Percentiles rank a stretch among this genome's conserved stretches.
Conservation (phyloP, 2,888 invertebrate genomes). For the Perizoma flavofasciatum region DNA sequence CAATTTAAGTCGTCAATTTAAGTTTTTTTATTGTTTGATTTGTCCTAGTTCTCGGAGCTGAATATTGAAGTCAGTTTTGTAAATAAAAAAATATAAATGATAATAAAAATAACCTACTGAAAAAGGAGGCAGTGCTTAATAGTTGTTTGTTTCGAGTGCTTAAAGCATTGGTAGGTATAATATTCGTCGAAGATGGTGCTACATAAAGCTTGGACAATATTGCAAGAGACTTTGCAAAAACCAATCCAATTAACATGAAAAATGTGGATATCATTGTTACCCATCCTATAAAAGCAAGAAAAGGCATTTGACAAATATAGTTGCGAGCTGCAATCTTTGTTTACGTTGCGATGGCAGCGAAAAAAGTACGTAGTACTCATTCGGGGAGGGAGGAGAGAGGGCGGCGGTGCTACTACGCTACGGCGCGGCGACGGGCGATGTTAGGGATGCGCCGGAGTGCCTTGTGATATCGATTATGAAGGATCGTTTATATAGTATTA, state of each 20-base stretch:
- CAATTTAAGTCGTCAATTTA: too few species aligned
- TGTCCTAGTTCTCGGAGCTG: too few species aligned
- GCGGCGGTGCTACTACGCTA: conserved; percentile 64
- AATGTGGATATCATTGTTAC: conserved; percentile 20
- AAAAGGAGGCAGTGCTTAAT: too few species aligned
- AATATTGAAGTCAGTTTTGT: too few species aligned
- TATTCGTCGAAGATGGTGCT: too few species aligned
- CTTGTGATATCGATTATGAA: conserved; percentile 14
- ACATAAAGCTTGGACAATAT: neutral
- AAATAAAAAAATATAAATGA: too few species aligned
- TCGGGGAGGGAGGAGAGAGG: conserved; percentile 46
- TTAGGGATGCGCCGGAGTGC: conserved; percentile 25
- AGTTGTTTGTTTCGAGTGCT: too few species aligned
- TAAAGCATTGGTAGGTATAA: too few species aligned
- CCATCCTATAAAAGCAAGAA: conserved; percentile 15
- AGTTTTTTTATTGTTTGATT: too few species aligned
- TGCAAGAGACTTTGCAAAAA: conserved; percentile 7
- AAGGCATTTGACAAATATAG: conserved; percentile 31
- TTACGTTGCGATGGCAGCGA: conserved; percentile 46
- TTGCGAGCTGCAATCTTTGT: conserved; percentile 37
- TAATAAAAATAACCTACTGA: too few species aligned
- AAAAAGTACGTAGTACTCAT: conserved; percentile 72
- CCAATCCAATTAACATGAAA: conserved; percentile 17
- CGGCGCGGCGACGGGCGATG: conserved; percentile 42
- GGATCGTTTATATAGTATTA: too few species aligned